Evolutionary conservation across 2,797 vertebrate species (phyloP), one percentile per base, ranked within the genome.

Genomic region (Acropternis orthonyx): DNA sequence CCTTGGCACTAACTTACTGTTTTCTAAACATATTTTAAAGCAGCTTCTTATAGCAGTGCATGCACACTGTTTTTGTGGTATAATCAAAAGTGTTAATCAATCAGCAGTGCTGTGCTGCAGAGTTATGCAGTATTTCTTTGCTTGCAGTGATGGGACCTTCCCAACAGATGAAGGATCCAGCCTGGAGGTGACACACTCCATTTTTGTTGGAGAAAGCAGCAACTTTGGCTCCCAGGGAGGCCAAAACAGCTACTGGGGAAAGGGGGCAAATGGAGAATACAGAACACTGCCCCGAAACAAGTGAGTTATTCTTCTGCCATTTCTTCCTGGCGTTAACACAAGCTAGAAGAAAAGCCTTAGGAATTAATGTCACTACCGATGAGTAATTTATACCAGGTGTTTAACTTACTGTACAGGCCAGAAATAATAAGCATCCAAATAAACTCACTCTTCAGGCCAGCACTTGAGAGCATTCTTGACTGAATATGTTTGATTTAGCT

Each of bases 211-310:
- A 49, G 96, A 97, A 92, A 98, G 95, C 81, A 96, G 91, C 71
- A 97, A 96, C 68, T 68, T 91, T 68, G 97, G 97, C 39, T 97
- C 94, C 24, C 88, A 94, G 43, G 89, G 97, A 84, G 95, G 96
- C 72, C 97, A 95, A 77, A 98, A 97, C 92, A 97, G 94, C 95
- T 98, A 97, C 86, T 97, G 97, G 94, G 97, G 96, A 36, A 97
- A 82, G 84, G 97, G 97, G 44, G 90, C 95, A 61, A 88, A 94
- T 13, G 97, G 96, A 76, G 96, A 97, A 77, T 92, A 95, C 68
- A 95, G 97, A 85, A 96, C 97, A 10, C 94, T 96, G 49, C 96
- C 97, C 88, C 91, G 97, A 91, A 98, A 98, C 88, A 97, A 97
- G 97, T 97, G 91, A 91, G 98, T 93, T 93, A 46, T 95, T 92